phyloP scores from a whole-genome alignment of 2,113 vertebrate genomes.

The Polypterus senegalus region DNA sequence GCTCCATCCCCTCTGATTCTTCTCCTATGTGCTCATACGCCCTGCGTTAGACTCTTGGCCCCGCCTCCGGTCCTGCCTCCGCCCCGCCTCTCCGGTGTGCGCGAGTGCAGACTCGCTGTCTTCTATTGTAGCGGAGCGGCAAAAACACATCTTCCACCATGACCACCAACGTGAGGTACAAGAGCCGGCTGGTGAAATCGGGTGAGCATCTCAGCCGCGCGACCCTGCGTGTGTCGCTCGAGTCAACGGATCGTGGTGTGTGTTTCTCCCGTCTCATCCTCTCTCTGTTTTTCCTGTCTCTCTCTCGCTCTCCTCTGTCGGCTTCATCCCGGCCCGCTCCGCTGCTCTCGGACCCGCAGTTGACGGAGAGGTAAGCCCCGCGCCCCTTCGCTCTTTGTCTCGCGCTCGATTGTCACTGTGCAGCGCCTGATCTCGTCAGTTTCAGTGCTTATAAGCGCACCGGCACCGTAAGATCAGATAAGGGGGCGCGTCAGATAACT shows the following conservation, averaged over 20 bases:
- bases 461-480: too few species aligned
- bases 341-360: conserved; percentile 6
- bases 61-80: neutral
- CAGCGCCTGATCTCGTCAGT: too few species aligned
- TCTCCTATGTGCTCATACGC: neutral
- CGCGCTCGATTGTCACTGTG: too few species aligned
- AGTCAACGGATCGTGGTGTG: neutral
- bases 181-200: conserved; percentile 78
- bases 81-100: neutral
- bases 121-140: neutral
- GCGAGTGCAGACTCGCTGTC: too few species aligned
- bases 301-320: conserved; percentile 10
- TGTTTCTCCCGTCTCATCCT: conserved; percentile 19
- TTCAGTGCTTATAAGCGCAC: too few species aligned
- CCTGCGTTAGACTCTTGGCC: neutral
- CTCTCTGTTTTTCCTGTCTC: conserved; percentile 28
- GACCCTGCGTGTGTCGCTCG: neutral
- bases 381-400: too few species aligned
- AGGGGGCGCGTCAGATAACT: too few species aligned
- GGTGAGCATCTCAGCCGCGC: conserved; percentile 47
- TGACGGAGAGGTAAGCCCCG: too few species aligned
- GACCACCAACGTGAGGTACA: conserved; percentile 79
- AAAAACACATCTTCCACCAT: conserved; percentile 39
- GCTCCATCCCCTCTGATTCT: too few species aligned
- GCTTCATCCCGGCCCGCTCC: conserved; percentile 21